phyloP scores from a whole-genome alignment of 53 echinoderm and acorn worm genomes.

The Crossaster papposus region DNA sequence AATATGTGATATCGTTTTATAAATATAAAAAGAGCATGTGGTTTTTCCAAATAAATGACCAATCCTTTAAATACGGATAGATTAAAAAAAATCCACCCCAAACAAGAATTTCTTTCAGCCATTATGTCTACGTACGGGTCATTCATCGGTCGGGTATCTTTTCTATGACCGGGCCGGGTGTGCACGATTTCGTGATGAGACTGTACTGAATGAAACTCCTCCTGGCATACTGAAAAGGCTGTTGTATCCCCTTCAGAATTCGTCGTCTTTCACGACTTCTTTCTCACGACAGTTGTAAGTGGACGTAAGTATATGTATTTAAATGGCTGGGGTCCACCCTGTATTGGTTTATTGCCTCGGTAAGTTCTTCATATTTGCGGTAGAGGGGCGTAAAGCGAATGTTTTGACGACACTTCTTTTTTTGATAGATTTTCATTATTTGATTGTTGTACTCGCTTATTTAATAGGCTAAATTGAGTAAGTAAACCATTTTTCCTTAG shows the following conservation, averaged over 20 bases:
- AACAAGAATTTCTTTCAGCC: neutral
- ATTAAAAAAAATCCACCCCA: neutral
- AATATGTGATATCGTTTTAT: neutral
- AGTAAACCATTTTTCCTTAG: neutral
- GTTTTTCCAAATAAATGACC: neutral
- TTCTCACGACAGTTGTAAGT: slow-evolving; percentile 34
- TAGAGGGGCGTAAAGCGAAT: neutral
- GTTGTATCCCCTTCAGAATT: neutral
- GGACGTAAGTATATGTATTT: slow-evolving; percentile 16
- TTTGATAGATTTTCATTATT: neutral
- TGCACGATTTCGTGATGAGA: neutral
- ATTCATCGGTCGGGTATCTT: slow-evolving; percentile 60
- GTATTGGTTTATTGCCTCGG: neutral
- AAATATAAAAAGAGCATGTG: neutral
- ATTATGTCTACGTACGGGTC: slow-evolving; percentile 57
- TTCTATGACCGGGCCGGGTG: slow-evolving; percentile 17
- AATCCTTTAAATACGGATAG: neutral
- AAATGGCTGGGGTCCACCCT: neutral
- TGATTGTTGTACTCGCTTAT: slow-evolving; percentile 11
- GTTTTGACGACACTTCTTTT: neutral
- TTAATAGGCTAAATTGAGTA: neutral
- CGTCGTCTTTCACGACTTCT: neutral
- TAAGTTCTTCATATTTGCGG: slow-evolving; percentile 1
- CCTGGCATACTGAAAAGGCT: neutral
- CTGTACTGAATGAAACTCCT: neutral